A percentile compares a stretch with the other conserved stretches of the same genome.
Evolutionary conservation across 1,140 invertebrate genomes (phyloP).

Genomic region (Drosophila asahinai): DNA sequence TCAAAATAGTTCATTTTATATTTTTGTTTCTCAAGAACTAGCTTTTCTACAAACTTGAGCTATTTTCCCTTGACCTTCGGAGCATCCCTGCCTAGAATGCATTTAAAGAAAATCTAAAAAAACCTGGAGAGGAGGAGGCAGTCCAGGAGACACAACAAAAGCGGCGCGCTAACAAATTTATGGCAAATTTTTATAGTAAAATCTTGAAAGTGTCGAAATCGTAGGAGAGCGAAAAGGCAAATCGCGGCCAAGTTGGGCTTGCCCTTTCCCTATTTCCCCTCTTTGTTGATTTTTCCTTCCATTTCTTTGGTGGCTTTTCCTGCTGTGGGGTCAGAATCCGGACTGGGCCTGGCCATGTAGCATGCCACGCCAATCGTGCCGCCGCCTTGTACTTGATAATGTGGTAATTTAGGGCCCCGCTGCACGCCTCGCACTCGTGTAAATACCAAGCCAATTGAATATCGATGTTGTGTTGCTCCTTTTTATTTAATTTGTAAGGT

Average conservation of each 20-base stretch:
- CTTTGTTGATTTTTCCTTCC: not conserved
- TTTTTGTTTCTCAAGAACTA: not conserved
- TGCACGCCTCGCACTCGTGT: slow-evolving; percentile 55
- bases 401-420: slow-evolving; percentile 67
- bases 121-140: too few relatives aligned
- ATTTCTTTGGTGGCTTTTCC: slow-evolving; percentile 38
- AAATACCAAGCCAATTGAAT: slow-evolving; percentile 28
- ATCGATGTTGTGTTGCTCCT: slow-evolving; percentile 18
- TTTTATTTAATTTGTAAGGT: not conserved
- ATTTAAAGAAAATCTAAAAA: slow-evolving; percentile 32
- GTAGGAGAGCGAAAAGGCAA: slow-evolving; percentile 46
- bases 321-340: slow-evolving; percentile 68
- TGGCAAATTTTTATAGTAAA: slow-evolving; percentile 80
- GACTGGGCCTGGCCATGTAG: slow-evolving; percentile 42
- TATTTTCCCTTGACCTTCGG: not conserved
- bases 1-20: not conserved
- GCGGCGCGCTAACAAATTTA: slow-evolving; percentile 72
- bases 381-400: slow-evolving; percentile 74
- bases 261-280: not conserved
- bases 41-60: not conserved
- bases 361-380: slow-evolving; percentile 46
- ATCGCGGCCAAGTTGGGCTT: slow-evolving; percentile 55
- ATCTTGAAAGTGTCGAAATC: slow-evolving; percentile 81
- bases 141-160: slow-evolving; percentile 32
- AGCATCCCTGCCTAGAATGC: slow-evolving; percentile 31